phyloP scores from a whole-genome alignment of 2,113 vertebrate genomes.

The Xiphias gladius region DNA sequence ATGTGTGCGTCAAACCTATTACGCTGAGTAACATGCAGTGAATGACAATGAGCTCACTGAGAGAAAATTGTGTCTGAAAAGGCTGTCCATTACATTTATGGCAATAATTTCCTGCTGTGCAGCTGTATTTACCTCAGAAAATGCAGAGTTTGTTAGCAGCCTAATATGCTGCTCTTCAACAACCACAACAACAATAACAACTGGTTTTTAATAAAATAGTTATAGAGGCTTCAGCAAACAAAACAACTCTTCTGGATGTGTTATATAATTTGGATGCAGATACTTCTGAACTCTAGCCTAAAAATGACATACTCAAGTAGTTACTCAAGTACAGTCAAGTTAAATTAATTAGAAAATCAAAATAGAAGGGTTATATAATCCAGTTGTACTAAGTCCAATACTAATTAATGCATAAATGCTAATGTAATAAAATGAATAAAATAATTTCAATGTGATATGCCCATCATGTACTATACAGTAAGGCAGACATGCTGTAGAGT shows the following conservation, averaged over 20 bases:
- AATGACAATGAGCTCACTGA: slow-evolving; percentile 67
- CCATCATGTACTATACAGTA: too few relatives aligned
- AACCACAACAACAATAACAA: background rate
- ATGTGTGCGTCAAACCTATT: slow-evolving; percentile 69
- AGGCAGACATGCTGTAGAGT: background rate
- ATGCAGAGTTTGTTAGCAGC: slow-evolving; percentile 23
- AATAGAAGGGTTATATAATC: background rate
- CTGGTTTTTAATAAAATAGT: background rate
- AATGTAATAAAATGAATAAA: background rate
- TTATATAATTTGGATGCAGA: background rate
- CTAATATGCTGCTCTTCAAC: slow-evolving; percentile 12
- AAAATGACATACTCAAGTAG: too few relatives aligned
- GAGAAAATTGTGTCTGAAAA: slow-evolving; percentile 45
- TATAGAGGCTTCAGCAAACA: background rate
- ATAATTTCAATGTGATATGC: background rate
- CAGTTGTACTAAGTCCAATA: background rate
- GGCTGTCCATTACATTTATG: slow-evolving; percentile 28
- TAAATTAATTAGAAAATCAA: background rate
- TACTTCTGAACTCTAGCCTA: background rate
- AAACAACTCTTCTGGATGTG: background rate
- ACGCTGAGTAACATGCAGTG: slow-evolving; percentile 61
- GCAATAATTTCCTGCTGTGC: slow-evolving; percentile 30
- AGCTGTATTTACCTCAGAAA: slow-evolving; percentile 22
- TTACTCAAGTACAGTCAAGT: too few relatives aligned
- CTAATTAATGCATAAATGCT: background rate